Evolutionary conservation across 2,113 vertebrate genomes (phyloP), one percentile per base, ranked within the genome.

Genomic region (Odontophorus gujanensis): DNA sequence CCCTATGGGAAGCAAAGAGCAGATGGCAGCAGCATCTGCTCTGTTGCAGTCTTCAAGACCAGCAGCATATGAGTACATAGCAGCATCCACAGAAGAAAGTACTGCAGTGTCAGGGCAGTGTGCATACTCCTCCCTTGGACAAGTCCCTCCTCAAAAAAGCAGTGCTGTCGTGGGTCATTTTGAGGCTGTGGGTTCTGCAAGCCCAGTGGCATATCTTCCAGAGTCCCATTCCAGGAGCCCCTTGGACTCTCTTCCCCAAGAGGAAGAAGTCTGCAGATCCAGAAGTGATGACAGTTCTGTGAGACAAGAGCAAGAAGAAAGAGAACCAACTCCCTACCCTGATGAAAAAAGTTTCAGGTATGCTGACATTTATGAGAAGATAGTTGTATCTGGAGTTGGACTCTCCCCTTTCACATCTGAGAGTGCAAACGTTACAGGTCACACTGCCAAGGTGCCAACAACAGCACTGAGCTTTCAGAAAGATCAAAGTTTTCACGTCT

Each of bases 251-350:
- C 90, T 65, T 26, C 82, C 78, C 53, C 78, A 61, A 48, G 96
- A 97, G 68, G 91, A 87, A 21, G 84, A 71, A n/a, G 20, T 82
- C 61, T 97, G 93, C 93, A 97, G 97, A 26, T 30, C 81, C 25
- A 85, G 91, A 78, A 77, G 57, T 88, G 94, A 96, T 96, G 96
- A 86, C 93, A 88, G 18, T 80, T 95, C 97, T 8, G 79, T 98
- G 80, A 95, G 98, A 91, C 82, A 94, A 5, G 98, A 98, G 72
- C 96, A 97, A 32, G 99, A 99, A 87, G 98, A 98, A 76, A 98
- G 99, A 82, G 99, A 99, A 93, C 98, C 99, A 96, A 99, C 99
- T 2, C 99, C 99, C 13, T 99, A 99, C 40, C 98, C 99, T 2
- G 98, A 98, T 3, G 98, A 99, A 50, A 99, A 98, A 83, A 99